phyloP scores from a whole-genome alignment of 2,888 invertebrate genomes.

The Gisinianus flammeolus region DNA sequence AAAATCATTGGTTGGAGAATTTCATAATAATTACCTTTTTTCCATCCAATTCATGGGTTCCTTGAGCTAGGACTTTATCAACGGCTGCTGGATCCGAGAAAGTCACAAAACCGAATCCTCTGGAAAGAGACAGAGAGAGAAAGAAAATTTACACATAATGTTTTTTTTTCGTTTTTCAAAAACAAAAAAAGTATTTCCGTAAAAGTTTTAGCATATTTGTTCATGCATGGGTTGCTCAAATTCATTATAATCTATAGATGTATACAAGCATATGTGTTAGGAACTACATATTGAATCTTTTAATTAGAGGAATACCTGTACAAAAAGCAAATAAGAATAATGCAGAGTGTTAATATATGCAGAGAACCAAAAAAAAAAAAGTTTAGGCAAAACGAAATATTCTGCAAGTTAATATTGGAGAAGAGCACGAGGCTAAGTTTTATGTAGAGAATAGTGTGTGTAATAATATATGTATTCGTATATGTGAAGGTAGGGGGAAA shows the following conservation, averaged over 20 bases:
- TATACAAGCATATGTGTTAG: no score
- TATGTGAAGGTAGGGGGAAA: not conserved
- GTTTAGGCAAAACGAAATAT: no score
- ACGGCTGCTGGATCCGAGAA: conserved; percentile 97
- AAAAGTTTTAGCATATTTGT: no score
- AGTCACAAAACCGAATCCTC: conserved; percentile 99
- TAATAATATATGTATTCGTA: no score
- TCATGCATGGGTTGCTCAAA: no score
- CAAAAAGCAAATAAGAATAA: not conserved
- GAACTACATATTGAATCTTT: conserved; percentile 5
- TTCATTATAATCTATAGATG: no score
- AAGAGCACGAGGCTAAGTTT: no score
- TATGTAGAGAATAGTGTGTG: no score
- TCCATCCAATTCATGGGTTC: conserved; percentile 98
- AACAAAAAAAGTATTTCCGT: no score
- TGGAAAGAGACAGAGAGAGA: conserved; percentile 65
- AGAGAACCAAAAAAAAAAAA: no score
- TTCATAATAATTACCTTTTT: conserved; percentile 80
- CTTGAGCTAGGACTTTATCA: conserved; percentile 98
- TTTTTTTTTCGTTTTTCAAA: not conserved
- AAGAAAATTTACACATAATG: not conserved
- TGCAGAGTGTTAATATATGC: no score
- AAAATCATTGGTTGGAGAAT: not conserved
- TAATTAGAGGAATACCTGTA: conserved; percentile 11
- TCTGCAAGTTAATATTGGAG: no score